Base-by-base conservation (phyloP, 92 coral and sea anemone species). In the Palythoa grandiflora region DNA sequence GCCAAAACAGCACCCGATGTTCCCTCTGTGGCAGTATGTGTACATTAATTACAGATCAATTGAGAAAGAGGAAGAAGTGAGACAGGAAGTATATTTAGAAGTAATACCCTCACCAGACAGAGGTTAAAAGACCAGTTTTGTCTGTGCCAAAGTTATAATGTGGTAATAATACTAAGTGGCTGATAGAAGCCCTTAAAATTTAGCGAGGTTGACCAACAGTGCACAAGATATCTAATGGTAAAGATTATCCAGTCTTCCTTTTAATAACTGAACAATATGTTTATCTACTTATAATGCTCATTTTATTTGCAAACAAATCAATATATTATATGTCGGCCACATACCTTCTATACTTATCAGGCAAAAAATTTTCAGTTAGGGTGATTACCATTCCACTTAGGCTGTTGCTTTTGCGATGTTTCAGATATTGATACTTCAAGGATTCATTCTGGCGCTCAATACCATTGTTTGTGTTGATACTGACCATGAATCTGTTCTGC, bases 381-480 rank as follows among this genome's bases (percentile, higher is more conserved):
- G 83, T 83, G 17, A 88, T 79, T 38, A 88, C 21, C 93, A 93
- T 84, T 47, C 88, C 92, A 80, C 90, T 88, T 3, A 93, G 89
- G 60, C 91, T 83, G 74, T 70, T 88, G 87, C 59, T 88, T 15
- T 80, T 84, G 44, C 77, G 53, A 72, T 79, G 59, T 80, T 83
- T 87, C 48, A 93, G 55, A 78, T 91, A 93, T 17, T 80, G 79
- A 84, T 93, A 91, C 76, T 91, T 93, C 2, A 93, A 55, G 40
- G 90, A 84, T 73, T 87, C 89, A 40, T 91, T 93, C 68, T 89
- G 91, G 16, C 90, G 68, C 75, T 93, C 93, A 68, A 87, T 51
- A 6, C 96, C 93, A 91, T 87, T 93, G 89, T 93, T 91, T 40
- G 94, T 93, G 92, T 89, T 93, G 10, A 93, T 79, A 37, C 54